phyloP scores from a whole-genome alignment of 2,113 vertebrate genomes.

The Merops nubicus region DNA sequence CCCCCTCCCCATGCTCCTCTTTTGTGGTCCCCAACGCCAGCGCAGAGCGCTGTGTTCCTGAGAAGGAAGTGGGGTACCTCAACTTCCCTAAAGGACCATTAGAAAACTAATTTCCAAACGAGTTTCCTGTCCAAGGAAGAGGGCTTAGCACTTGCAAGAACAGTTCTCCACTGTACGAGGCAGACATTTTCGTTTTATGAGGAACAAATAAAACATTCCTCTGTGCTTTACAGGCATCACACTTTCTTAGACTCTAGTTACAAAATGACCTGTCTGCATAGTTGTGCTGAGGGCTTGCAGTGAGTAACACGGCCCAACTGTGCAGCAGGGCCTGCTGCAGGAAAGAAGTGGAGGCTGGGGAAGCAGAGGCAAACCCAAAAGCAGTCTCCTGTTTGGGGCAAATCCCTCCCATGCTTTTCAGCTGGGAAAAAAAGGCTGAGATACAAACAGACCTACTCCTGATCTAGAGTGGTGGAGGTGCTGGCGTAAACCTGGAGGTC shows the following conservation, averaged over 20 bases:
- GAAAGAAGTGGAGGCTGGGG: background rate
- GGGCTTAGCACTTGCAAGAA: constrained; percentile 57
- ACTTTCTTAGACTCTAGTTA: constrained; percentile 56
- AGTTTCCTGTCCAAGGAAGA: constrained; percentile 59
- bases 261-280: constrained; percentile 14
- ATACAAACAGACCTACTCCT: background rate
- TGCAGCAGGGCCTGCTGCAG: background rate
- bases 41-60: background rate
- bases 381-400: background rate
- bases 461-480: background rate
- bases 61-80: constrained; percentile 50
- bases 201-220: constrained; percentile 69
- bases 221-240: constrained; percentile 51
- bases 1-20: background rate
- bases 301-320: constrained; percentile 26
- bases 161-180: constrained; percentile 18
- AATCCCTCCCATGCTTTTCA: background rate
- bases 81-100: constrained; percentile 65
- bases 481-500: background rate
- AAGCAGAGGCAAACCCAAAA: background rate
- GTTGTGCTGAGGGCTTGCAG: background rate
- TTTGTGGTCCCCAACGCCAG: background rate
- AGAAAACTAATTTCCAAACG: constrained; percentile 63
- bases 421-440: background rate
- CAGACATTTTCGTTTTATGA: constrained; percentile 64